Evolutionary conservation across 2,113 vertebrate genomes (phyloP).

Genomic region (Phylloscopus trochiloides): DNA sequence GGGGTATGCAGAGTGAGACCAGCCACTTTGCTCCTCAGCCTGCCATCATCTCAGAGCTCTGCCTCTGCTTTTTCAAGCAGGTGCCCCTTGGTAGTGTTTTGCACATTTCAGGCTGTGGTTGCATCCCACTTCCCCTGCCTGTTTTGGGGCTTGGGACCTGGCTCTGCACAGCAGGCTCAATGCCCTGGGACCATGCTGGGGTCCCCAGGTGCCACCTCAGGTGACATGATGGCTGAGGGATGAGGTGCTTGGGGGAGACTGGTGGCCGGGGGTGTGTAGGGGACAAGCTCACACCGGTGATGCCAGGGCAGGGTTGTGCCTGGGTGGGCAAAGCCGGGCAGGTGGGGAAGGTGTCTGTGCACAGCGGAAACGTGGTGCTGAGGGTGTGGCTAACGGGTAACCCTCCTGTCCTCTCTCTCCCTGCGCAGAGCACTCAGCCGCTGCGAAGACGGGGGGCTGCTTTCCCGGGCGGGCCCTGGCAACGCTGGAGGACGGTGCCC

Average conservation of each 20-base stretch:
- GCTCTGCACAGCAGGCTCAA: not conserved
- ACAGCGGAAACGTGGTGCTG: not conserved
- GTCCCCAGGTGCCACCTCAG: not conserved
- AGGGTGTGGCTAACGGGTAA: not conserved
- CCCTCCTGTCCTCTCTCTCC: conserved; percentile 40
- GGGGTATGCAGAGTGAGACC: not conserved
- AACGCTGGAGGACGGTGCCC: conserved; percentile 77
- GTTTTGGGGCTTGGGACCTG: not conserved
- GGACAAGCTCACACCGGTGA: accelerated
- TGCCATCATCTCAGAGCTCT: accelerated
- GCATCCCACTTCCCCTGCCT: not conserved
- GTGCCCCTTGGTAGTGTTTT: not conserved
- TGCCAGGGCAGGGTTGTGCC: not conserved
- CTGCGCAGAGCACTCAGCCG: conserved; percentile 90
- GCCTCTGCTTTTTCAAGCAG: not conserved
- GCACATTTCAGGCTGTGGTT: not conserved
- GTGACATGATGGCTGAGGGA: not conserved
- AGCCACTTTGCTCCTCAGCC: not conserved
- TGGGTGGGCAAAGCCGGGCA: accelerated
- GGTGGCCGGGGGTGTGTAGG: not conserved
- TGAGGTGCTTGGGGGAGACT: accelerated
- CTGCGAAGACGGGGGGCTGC: conserved; percentile 96
- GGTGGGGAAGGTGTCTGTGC: not conserved
- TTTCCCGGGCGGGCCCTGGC: conserved; percentile 86
- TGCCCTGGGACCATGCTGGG: accelerated